Percentiles rank a stretch among this genome's conserved stretches.
phyloP scores from a whole-genome alignment of 2,888 invertebrate species.

The Oligia latruncula region DNA sequence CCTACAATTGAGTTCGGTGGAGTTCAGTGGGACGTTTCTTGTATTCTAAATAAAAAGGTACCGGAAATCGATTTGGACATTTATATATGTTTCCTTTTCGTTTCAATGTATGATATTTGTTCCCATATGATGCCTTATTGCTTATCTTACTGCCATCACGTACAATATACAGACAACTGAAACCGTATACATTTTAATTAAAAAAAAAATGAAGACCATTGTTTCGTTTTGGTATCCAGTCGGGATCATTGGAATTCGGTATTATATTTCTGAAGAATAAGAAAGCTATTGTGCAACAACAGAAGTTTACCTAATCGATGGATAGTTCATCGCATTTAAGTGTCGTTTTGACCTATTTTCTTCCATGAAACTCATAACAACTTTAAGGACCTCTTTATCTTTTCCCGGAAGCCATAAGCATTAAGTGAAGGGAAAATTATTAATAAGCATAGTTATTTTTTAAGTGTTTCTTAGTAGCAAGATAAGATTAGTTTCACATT shows the following conservation, averaged over 20 bases:
- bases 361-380: slow-evolving; percentile 50
- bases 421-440: slow-evolving; percentile 35
- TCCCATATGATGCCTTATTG: slow-evolving; percentile 52
- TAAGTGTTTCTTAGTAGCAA: not conserved
- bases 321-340: slow-evolving; percentile 44
- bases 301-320: slow-evolving; percentile 31
- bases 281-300: not conserved
- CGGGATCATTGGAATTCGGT: not conserved
- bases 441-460: slow-evolving; percentile 13
- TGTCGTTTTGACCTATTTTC: slow-evolving; percentile 47
- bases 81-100: slow-evolving; percentile 47
- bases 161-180: slow-evolving; percentile 27
- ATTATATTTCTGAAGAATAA: slow-evolving; percentile 12
- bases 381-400: slow-evolving; percentile 46
- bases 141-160: slow-evolving; percentile 30
- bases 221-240: not conserved
- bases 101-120: slow-evolving; percentile 51
- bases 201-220: not conserved
- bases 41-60: slow-evolving; percentile 68
- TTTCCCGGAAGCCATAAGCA: slow-evolving; percentile 31
- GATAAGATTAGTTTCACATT: not conserved
- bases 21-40: slow-evolving; percentile 61
- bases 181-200: slow-evolving; percentile 24
- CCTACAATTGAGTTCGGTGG: slow-evolving; percentile 63
- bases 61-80: slow-evolving; percentile 51